These are phyloP conservation scores for Phainopepla nitens DNA, from an alignment of 2,113 vertebrate genomes.

Conservation along the genomic window DNA sequence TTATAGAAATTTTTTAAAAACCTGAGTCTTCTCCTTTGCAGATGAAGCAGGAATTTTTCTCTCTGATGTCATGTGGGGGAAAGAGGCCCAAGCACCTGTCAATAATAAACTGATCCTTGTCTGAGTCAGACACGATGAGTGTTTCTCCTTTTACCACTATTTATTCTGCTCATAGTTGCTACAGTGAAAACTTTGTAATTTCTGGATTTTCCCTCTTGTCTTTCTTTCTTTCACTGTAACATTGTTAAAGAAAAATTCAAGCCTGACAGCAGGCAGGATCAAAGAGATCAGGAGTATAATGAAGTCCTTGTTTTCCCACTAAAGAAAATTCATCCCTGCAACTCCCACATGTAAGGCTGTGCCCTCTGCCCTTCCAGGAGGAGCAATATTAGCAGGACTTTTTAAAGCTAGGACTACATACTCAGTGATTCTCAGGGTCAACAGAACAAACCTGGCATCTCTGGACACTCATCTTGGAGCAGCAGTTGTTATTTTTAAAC, in stretches of 20 bases:
- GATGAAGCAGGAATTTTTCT: background rate
- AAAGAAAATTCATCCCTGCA: background rate
- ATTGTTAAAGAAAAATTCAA: background rate
- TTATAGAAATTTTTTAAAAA: background rate
- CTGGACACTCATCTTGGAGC: background rate
- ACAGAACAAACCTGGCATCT: background rate
- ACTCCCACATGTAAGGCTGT: background rate
- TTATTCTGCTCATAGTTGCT: background rate
- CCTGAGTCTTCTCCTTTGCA: background rate
- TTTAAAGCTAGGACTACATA: background rate
- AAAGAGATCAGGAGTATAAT: background rate
- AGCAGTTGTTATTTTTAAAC: slow-evolving; percentile 19
- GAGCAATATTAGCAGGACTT: background rate
- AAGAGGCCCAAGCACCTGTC: background rate
- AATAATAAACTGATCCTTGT: background rate
- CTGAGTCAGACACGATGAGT: background rate
- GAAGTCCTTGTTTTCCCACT: background rate
- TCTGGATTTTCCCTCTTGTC: background rate
- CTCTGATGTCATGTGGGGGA: background rate
- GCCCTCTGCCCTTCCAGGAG: background rate
- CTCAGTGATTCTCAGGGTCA: background rate
- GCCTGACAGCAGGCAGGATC: background rate
- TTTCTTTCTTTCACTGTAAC: background rate
- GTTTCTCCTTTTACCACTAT: background rate
- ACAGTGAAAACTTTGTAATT: background rate